phyloP scores from a whole-genome alignment of 2,113 vertebrate genomes.

The Entosphenus tridentatus region DNA sequence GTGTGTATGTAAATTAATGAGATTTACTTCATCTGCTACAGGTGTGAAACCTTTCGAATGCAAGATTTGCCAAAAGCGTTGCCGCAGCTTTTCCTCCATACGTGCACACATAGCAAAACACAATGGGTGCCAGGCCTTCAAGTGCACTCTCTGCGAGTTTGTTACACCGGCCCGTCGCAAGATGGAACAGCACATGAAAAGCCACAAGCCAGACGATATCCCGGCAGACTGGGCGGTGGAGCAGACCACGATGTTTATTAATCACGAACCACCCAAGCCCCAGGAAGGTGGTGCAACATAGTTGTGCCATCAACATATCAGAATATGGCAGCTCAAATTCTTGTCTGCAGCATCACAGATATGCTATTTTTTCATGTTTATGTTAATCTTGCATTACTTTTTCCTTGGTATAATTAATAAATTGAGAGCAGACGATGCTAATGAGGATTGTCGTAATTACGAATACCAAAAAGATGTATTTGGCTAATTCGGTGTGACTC shows the following conservation, averaged over 20 bases:
- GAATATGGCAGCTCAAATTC: no score
- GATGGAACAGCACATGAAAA: not conserved
- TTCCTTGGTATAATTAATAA: no score
- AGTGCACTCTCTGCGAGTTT: not conserved
- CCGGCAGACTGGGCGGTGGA: not conserved
- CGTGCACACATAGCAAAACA: constrained; percentile 1
- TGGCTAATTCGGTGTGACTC: no score
- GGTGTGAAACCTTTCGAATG: constrained; percentile 4
- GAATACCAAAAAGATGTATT: no score
- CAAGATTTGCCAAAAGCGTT: not conserved
- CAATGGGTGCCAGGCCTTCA: not conserved
- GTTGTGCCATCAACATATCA: no score
- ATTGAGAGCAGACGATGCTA: no score
- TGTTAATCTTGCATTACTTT: no score
- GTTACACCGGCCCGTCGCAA: constrained; percentile 1
- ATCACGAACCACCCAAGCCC: not conserved
- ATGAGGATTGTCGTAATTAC: no score
- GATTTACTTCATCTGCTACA: not conserved
- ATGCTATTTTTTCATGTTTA: no score
- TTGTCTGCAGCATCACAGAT: no score
- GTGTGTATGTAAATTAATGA: not conserved
- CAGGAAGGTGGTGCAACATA: no score
- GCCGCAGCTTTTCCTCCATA: constrained; percentile 5
- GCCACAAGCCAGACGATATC: not conserved
- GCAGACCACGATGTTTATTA: constrained; percentile 1